These are phyloP conservation scores for Amaurobius ferox DNA, from an alignment of 2,888 invertebrate genomes.

Conservation along the genomic window DNA sequence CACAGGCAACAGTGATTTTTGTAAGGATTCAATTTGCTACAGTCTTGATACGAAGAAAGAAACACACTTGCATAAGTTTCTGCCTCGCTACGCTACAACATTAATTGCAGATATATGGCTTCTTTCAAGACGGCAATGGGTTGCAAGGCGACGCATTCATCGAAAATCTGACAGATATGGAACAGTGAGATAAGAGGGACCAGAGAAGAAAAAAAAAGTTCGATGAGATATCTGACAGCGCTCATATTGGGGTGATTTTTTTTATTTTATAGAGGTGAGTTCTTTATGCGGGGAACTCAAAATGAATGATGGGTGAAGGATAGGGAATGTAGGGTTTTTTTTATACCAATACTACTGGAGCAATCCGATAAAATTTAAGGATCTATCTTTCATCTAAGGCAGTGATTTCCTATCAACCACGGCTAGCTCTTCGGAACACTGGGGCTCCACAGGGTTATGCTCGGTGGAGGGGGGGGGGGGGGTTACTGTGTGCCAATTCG, in stretches of 20 bases:
- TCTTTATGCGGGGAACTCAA: background rate
- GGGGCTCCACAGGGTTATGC: no score
- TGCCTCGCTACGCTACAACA: background rate
- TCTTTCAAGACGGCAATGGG: background rate
- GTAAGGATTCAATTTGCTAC: no score
- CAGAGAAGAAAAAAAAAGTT: background rate
- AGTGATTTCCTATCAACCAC: no score
- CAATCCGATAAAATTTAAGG: no score
- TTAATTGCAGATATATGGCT: constrained; percentile 5
- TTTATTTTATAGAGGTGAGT: background rate
- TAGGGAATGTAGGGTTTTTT: background rate
- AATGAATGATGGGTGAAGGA: background rate
- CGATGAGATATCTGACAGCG: background rate
- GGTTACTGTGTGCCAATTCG: no score
- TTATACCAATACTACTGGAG: no score
- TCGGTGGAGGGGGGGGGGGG: no score
- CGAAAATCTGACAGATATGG: constrained; percentile 5
- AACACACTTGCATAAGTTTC: no score
- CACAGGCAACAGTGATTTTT: no score
- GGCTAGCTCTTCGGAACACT: no score
- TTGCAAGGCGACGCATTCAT: background rate
- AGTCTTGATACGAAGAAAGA: no score
- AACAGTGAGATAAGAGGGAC: background rate
- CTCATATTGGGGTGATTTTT: background rate
- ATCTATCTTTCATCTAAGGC: no score